Percentiles rank a stretch among this genome's conserved stretches.
Evolutionary conservation across 2,113 vertebrate genomes (phyloP).

Genomic region (Callaeas wilsoni): DNA sequence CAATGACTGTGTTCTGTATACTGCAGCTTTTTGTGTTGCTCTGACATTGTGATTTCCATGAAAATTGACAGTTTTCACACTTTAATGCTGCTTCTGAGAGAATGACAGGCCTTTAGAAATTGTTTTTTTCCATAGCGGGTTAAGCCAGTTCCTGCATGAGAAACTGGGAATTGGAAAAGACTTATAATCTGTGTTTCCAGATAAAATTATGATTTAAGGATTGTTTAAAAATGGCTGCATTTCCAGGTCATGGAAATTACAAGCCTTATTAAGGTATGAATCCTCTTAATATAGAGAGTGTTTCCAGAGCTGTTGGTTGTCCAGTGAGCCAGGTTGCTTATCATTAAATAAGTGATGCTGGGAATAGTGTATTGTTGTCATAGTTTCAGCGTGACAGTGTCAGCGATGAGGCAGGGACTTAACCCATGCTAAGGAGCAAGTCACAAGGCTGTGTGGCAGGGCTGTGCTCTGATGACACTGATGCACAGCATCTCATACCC

Average conservation of each 20-base stretch:
- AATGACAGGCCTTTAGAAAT: neutral
- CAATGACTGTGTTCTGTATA: neutral
- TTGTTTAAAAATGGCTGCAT: neutral
- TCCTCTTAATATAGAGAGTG: neutral
- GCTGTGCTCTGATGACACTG: neutral
- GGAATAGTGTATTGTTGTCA: neutral
- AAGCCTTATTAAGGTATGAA: neutral
- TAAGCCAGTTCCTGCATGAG: neutral
- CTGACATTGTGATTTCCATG: conserved; percentile 5
- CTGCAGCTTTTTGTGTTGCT: conserved; percentile 24
- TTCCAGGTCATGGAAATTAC: neutral
- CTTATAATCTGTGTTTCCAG: neutral
- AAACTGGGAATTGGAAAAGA: neutral
- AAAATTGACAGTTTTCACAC: conserved; percentile 28
- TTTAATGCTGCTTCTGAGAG: neutral
- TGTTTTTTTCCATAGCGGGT: neutral
- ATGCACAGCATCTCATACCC: neutral
- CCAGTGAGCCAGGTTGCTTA: neutral
- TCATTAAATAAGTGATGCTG: neutral
- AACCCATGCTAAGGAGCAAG: neutral
- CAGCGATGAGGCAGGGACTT: neutral
- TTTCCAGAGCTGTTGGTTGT: neutral
- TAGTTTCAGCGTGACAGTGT: neutral
- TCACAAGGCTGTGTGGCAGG: neutral
- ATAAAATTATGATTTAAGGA: neutral